Percentiles rank a stretch among this genome's conserved stretches.
phyloP scores from a whole-genome alignment of 2,113 vertebrate species.

The Platycercus adscitus region DNA sequence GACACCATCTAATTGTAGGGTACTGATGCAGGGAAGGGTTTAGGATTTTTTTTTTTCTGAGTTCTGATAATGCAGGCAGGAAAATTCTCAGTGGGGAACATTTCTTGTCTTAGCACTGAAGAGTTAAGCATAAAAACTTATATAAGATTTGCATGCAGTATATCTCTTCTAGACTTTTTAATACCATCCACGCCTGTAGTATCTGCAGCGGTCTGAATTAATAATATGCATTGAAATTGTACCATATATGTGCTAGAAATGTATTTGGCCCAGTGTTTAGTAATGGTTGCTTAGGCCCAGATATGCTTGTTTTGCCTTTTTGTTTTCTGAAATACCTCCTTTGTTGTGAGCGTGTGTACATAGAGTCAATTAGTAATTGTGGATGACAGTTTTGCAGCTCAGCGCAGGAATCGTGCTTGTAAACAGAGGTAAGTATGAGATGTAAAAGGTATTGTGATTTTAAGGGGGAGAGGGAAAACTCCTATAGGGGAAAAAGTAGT shows the following conservation, averaged over 20 bases:
- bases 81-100: neutral
- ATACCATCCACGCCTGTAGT: neutral
- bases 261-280: neutral
- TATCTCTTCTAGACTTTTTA: neutral
- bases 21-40: neutral
- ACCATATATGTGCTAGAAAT: neutral
- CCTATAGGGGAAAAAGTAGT: neutral
- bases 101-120: neutral
- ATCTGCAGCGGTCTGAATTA: neutral
- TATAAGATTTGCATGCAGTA: neutral
- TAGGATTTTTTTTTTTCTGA: neutral
- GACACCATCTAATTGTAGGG: neutral
- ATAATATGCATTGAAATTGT: neutral
- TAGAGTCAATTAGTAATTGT: neutral
- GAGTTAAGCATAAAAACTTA: neutral
- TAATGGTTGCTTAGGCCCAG: neutral
- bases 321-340: neutral
- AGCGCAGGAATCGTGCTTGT: neutral
- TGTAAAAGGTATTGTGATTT: neutral
- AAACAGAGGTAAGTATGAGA: neutral
- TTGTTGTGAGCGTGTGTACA: neutral
- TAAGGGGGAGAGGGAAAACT: neutral
- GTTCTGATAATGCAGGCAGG: neutral
- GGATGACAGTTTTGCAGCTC: neutral
- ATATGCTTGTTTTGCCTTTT: neutral